Evolutionary conservation across 53 echinoderm and acorn worm genomes (phyloP).

Genomic region (Holothuria scabra): DNA sequence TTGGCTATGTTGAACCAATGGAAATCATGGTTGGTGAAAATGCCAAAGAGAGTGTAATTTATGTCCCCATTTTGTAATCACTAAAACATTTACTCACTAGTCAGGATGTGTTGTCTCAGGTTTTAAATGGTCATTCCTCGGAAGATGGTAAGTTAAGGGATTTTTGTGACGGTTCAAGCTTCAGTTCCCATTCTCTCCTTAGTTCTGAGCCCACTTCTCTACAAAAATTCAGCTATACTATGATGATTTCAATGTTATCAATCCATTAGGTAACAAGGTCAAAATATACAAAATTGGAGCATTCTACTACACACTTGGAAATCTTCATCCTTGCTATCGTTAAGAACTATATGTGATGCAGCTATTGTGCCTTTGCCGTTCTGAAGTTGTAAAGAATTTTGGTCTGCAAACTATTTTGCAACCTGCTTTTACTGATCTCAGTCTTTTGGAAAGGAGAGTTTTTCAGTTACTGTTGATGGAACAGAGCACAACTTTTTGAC

Average conservation of each 20-base stretch:
- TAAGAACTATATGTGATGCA: constrained; percentile 59
- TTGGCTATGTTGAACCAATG: constrained; percentile 49
- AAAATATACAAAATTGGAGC: constrained; percentile 49
- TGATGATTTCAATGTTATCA: constrained; percentile 63
- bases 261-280: constrained; percentile 56
- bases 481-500: not conserved
- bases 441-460: not conserved
- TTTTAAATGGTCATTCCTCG: constrained; percentile 48
- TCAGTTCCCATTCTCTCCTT: constrained; percentile 44
- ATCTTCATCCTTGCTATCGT: constrained; percentile 44
- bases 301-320: constrained; percentile 47
- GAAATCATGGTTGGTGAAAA: constrained; percentile 46
- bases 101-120: constrained; percentile 55
- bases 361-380: constrained; percentile 39
- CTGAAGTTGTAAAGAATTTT: constrained; percentile 40
- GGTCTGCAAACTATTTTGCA: not conserved
- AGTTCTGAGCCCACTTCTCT: constrained; percentile 8
- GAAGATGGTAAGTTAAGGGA: constrained; percentile 29
- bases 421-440: not conserved
- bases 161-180: constrained; percentile 46
- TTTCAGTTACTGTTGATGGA: not conserved
- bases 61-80: constrained; percentile 58
- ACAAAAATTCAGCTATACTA: constrained; percentile 55
- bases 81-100: constrained; percentile 19
- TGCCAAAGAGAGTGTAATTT: constrained; percentile 40